Evolutionary conservation across 2,113 vertebrate species (phyloP).

Genomic region (Dicerorhinus sumatrensis): DNA sequence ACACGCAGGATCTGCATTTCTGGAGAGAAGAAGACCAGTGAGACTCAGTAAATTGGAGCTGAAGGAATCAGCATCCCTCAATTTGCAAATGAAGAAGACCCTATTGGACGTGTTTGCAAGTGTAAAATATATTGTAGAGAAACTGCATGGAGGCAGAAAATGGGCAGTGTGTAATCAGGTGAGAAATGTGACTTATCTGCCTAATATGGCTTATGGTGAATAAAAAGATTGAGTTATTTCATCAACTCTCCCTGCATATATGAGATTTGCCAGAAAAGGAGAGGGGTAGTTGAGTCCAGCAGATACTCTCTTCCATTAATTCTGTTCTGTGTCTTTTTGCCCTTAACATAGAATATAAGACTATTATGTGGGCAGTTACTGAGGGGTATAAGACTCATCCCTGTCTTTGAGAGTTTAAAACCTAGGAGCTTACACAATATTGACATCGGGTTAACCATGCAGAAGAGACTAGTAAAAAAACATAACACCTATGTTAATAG

Average conservation of each 20-base stretch:
- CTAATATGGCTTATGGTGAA: background rate
- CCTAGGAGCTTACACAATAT: no score
- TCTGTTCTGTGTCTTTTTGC: background rate
- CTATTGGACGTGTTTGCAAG: background rate
- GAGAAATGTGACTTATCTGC: background rate
- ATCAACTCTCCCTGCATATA: background rate
- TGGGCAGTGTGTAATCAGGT: background rate
- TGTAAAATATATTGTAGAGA: background rate
- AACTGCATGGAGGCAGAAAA: background rate
- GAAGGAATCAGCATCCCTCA: background rate
- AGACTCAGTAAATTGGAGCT: background rate
- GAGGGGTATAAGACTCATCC: background rate
- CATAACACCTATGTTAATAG: background rate
- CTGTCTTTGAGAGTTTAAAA: background rate
- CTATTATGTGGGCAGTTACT: background rate
- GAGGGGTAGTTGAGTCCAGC: background rate
- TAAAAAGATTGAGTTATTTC: background rate
- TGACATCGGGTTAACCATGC: background rate
- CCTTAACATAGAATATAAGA: background rate
- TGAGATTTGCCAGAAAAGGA: background rate
- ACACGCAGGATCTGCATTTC: constrained; percentile 45
- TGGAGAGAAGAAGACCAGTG: background rate
- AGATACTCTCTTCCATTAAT: background rate
- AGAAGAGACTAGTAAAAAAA: background rate
- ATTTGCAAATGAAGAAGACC: background rate